Evolutionary conservation across 2,888 invertebrate species (phyloP), one percentile per base, ranked within the genome.

Genomic region (Mayetiola destructor): DNA sequence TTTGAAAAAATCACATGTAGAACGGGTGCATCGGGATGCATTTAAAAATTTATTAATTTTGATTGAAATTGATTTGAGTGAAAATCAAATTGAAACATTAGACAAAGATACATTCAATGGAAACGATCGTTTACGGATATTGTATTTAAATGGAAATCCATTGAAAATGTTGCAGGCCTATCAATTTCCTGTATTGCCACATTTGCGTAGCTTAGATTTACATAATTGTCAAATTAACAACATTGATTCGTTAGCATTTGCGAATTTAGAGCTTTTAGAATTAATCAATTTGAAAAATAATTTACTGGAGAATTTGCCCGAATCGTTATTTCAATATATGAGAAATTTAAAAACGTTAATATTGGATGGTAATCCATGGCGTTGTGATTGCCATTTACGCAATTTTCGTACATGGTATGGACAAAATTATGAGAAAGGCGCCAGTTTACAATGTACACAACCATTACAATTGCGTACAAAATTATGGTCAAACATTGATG

Each of bases 281-380:
- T 84, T 84, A 35, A 76, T 92, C 64, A 85, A 87, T 73, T 76
- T 93, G 62, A 84, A 88, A 69, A 81, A 83, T 66, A 93, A 93
- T 74, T 76, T 81, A 63, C 77, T 93, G 61, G 81, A 83, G 58
- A 80, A 80, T 64, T 69, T 88, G 37, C 80, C 81, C 12, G 80
- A 80, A 59, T 76, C 77, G 55, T 79, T 81, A 2, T 81, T 86
- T 64, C 75, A 83, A 69, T 84, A 84, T 60, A 77, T 89, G 66
- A 79, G 81, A 37, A 84, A 83, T 64, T 76, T 92, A 59, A 90
- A 89, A 72, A 86, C 88, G 2, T 75, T 92, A 32, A 80, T 82
- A 12, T 71, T 92, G 56, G 86, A 88, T 61, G 85, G 85, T 30
- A 93, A 93, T 70, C 89, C 87, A 5, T 93, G 92, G 92, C 79